Conservation (phyloP, 2,888 invertebrate genomes). For the Dione vanillae region DNA sequence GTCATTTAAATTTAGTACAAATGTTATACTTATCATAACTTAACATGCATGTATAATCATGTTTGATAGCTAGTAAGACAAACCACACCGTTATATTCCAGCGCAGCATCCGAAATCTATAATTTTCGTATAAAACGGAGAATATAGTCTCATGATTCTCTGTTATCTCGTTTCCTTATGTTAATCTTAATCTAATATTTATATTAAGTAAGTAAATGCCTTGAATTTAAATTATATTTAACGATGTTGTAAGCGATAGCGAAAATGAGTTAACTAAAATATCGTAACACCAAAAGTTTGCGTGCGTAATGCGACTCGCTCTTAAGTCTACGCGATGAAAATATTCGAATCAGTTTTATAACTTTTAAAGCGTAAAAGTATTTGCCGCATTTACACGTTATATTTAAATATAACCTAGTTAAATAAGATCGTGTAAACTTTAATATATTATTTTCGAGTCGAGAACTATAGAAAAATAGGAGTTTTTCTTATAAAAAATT, state of each 20-base stretch:
- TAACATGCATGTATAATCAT: too few relatives aligned
- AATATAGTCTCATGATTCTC: too few relatives aligned
- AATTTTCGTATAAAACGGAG: too few relatives aligned
- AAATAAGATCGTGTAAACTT: background rate
- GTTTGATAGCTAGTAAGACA: too few relatives aligned
- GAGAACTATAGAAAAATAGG: too few relatives aligned
- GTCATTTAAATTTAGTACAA: background rate
- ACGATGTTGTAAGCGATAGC: conserved; percentile 20
- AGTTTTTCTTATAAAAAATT: too few relatives aligned
- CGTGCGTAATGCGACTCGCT: conserved; percentile 57
- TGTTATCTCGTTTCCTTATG: too few relatives aligned
- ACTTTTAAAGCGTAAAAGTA: conserved; percentile 54
- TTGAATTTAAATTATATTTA: conserved; percentile 9
- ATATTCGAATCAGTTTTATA: conserved; percentile 59
- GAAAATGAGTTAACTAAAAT: conserved; percentile 38
- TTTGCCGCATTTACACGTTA: conserved; percentile 59
- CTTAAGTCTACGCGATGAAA: conserved; percentile 54
- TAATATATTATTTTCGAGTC: background rate
- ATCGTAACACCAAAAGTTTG: conserved; percentile 49
- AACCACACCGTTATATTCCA: too few relatives aligned
- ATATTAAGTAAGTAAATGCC: conserved; percentile 1
- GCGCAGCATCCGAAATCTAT: too few relatives aligned
- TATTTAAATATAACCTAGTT: conserved; percentile 49
- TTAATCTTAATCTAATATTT: background rate
- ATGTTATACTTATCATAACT: background rate